phyloP scores from a whole-genome alignment of 2,113 vertebrate genomes.

The Stomatorhinus ivindoensis region DNA sequence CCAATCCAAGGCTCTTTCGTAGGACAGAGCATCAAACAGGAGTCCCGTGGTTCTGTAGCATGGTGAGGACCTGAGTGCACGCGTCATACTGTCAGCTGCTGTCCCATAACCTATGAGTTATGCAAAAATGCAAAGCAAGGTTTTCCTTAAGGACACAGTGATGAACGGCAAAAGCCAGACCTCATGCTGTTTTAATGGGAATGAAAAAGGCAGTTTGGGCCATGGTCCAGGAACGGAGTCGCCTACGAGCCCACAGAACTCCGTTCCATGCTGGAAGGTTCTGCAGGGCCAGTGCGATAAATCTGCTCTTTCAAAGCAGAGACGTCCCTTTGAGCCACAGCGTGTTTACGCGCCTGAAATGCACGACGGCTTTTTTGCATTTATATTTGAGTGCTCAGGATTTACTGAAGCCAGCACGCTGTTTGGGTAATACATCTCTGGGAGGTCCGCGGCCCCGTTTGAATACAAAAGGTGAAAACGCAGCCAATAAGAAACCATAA shows the following conservation, averaged over 20 bases:
- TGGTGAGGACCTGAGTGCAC: neutral
- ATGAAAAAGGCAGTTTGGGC: slow-evolving; percentile 49
- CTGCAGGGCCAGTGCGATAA: neutral
- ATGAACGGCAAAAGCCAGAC: slow-evolving; percentile 36
- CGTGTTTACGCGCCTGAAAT: neutral
- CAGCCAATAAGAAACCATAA: slow-evolving; percentile 9
- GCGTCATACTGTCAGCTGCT: slow-evolving; percentile 8
- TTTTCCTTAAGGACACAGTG: slow-evolving; percentile 40
- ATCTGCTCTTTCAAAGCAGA: neutral
- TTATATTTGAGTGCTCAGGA: slow-evolving; percentile 11
- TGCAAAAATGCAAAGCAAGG: slow-evolving; percentile 20
- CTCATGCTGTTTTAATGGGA: slow-evolving; percentile 49
- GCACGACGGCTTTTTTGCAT: neutral
- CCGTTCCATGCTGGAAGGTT: neutral
- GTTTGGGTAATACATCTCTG: neutral
- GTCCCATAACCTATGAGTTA: slow-evolving; percentile 25
- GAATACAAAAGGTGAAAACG: slow-evolving; percentile 5
- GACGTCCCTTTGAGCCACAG: neutral
- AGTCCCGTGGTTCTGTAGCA: neutral
- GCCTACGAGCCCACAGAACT: slow-evolving; percentile 36
- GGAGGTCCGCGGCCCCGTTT: neutral
- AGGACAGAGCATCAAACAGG: slow-evolving; percentile 22
- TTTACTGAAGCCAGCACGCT: neutral
- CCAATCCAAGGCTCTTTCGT: neutral
- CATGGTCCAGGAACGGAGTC: slow-evolving; percentile 45